Percentiles rank a stretch among this genome's conserved stretches.
phyloP scores from a whole-genome alignment of 2,888 invertebrate genomes.

The Diadromus collaris region DNA sequence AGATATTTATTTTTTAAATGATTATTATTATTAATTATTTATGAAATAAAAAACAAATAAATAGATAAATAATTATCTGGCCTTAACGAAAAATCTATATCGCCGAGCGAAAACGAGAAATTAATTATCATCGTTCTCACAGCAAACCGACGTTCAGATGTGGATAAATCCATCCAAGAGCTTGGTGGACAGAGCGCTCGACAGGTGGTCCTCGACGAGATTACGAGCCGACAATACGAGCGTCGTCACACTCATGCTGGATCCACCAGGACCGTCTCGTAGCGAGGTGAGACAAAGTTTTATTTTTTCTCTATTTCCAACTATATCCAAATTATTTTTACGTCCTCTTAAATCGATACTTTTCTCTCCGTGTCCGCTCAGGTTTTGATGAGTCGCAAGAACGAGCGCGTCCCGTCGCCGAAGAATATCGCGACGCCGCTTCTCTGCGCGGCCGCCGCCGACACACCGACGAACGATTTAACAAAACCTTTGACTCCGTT shows the following conservation, averaged over 20 bases:
- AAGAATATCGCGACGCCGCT: slow-evolving; percentile 52
- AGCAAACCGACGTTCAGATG: slow-evolving; percentile 78
- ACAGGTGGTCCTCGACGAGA: slow-evolving; percentile 91
- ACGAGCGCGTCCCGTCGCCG: slow-evolving; percentile 64
- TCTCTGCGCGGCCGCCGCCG: slow-evolving; percentile 15
- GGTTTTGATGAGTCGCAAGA: slow-evolving; percentile 74
- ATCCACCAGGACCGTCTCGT: slow-evolving; percentile 92
- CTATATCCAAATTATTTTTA: background rate
- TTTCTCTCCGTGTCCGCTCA: slow-evolving; percentile 44
- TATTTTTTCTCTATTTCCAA: background rate
- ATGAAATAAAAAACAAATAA: too few relatives aligned
- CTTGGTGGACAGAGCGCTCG: slow-evolving; percentile 91
- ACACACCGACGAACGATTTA: slow-evolving; percentile 37
- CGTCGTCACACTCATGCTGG: slow-evolving; percentile 94
- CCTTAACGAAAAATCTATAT: background rate
- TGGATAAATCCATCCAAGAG: slow-evolving; percentile 97
- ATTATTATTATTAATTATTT: too few relatives aligned
- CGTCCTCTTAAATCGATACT: background rate
- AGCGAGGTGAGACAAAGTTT: slow-evolving; percentile 82
- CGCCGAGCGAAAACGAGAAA: background rate
- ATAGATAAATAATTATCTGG: too few relatives aligned
- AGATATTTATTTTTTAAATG: too few relatives aligned
- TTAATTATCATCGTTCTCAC: slow-evolving; percentile 34
- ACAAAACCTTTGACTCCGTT: slow-evolving; percentile 29
- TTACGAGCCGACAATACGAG: slow-evolving; percentile 98